Conservation (phyloP, 2,797 vertebrate genomes). For the Lemur catta region DNA sequence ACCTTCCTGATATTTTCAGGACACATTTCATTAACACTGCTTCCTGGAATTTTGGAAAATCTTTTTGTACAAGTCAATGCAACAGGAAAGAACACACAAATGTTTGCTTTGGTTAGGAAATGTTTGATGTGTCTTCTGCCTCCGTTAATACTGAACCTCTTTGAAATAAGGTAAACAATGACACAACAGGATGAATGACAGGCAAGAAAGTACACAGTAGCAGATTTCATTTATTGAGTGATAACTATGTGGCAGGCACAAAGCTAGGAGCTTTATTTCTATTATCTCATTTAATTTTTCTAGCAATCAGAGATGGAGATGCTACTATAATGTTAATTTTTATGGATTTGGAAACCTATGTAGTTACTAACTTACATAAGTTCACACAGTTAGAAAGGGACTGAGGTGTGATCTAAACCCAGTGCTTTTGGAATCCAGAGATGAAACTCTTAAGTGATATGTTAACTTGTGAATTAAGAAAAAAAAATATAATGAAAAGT, state of each 20-base stretch:
- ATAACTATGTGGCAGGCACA: not conserved
- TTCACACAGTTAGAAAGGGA: not conserved
- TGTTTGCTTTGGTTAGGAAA: slow-evolving; percentile 19
- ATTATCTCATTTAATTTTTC: not conserved
- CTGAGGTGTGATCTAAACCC: not conserved
- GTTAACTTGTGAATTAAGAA: not conserved
- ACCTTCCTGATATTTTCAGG: not conserved
- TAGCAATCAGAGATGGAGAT: not conserved
- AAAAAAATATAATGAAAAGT: not conserved
- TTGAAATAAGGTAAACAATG: not conserved
- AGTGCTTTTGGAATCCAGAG: not conserved
- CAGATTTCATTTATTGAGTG: not conserved
- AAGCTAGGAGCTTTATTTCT: not conserved
- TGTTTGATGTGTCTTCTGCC: not conserved
- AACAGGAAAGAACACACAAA: not conserved
- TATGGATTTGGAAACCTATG: not conserved
- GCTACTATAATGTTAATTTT: not conserved
- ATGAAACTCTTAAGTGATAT: not conserved
- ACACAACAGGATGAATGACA: not conserved
- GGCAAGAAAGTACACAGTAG: not conserved
- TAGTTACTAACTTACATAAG: not conserved
- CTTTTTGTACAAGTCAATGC: not conserved
- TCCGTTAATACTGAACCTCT: not conserved
- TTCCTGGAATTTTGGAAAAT: not conserved
- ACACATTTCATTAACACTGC: not conserved